phyloP scores from a whole-genome alignment of 2,113 vertebrate genomes.

The Hystrix brachyura region DNA sequence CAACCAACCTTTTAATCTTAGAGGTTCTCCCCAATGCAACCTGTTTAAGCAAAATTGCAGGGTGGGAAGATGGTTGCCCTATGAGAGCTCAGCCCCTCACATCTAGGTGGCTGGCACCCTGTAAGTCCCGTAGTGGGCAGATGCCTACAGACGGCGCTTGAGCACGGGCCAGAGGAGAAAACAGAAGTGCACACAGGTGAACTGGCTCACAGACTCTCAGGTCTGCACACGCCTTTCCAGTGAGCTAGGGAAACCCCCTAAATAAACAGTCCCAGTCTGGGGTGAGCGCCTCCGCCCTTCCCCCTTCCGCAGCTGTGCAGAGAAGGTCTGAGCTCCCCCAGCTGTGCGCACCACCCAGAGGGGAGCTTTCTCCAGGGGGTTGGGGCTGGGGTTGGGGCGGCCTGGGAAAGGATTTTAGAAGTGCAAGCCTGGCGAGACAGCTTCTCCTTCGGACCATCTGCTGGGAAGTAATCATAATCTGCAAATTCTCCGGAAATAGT shows the following conservation, averaged over 20 bases:
- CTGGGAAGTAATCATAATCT: constrained; percentile 51
- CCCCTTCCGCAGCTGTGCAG: background rate
- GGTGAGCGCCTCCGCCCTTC: background rate
- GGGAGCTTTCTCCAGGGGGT: background rate
- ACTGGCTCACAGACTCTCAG: background rate
- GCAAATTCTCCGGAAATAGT: constrained; percentile 61
- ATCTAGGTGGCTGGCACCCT: background rate
- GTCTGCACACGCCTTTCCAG: background rate
- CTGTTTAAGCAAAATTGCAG: background rate
- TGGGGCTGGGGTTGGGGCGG: background rate
- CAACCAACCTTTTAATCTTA: background rate
- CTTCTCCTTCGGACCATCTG: constrained; percentile 49
- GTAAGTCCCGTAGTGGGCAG: background rate
- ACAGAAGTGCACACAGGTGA: background rate
- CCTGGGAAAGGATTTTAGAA: constrained; percentile 17
- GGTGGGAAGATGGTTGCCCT: background rate
- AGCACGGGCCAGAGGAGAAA: background rate
- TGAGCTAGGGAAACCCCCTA: background rate
- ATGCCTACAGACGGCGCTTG: background rate
- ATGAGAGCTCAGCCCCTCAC: background rate
- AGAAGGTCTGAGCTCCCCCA: background rate
- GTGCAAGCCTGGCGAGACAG: background rate
- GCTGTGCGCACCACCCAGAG: background rate
- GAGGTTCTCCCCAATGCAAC: background rate
- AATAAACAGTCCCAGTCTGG: background rate